These are phyloP conservation scores for Oligia fasciuncula DNA, from an alignment of 2,888 invertebrate genomes.

Conservation along the genomic window DNA sequence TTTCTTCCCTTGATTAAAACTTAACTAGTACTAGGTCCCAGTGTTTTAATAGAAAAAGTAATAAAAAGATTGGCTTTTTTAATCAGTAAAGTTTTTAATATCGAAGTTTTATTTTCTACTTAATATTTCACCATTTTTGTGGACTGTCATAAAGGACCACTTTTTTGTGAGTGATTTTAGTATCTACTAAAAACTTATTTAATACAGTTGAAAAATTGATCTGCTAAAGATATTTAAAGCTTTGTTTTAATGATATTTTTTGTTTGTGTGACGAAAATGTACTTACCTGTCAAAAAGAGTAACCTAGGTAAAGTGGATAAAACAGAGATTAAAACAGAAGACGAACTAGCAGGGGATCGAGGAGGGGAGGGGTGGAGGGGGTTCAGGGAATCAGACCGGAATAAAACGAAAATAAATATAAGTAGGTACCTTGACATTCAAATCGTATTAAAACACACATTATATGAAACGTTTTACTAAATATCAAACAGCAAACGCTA, in stretches of 20 bases:
- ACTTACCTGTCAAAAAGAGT: too few species aligned
- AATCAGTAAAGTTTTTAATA: conserved; percentile 33
- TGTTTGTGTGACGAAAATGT: background rate
- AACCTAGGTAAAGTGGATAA: too few species aligned
- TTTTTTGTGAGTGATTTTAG: conserved; percentile 3
- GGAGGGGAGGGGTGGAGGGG: too few species aligned
- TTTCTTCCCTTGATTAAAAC: conserved; percentile 32
- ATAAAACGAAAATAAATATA: background rate
- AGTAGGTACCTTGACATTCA: conserved; percentile 1
- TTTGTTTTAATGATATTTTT: background rate
- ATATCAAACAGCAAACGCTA: conserved; percentile 44
- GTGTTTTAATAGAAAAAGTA: background rate
- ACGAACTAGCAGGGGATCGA: too few species aligned
- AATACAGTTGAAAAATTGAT: background rate
- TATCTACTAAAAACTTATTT: background rate
- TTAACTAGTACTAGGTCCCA: background rate
- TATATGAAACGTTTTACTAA: conserved; percentile 8
- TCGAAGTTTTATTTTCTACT: background rate
- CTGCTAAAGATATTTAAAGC: background rate
- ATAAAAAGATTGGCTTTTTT: conserved; percentile 32
- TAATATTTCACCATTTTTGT: background rate
- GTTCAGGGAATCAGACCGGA: too few species aligned
- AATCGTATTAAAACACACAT: background rate
- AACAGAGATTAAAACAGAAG: too few species aligned
- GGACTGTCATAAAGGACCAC: background rate